A percentile compares a stretch with the other conserved stretches of the same genome.
These are phyloP conservation scores for Kryptopterus vitreolus DNA, from an alignment of 2,797 vertebrate genomes.

Conservation along the genomic window DNA sequence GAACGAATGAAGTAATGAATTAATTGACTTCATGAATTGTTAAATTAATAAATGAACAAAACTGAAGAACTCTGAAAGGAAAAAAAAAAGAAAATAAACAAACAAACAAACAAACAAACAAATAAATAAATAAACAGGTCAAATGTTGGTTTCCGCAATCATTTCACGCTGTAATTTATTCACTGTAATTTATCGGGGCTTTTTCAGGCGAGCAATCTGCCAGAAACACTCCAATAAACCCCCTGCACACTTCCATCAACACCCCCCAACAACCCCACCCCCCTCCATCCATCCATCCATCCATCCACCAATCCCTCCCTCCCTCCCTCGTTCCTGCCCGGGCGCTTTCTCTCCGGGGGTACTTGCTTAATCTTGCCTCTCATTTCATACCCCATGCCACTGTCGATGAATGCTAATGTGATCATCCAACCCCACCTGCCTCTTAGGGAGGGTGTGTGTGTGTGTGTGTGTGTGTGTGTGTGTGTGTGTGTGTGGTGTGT, in stretches of 20 bases:
- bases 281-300: no score
- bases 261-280: background rate
- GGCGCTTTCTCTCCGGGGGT: conserved; percentile 28
- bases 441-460: conserved; percentile 5
- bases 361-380: conserved; percentile 51
- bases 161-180: conserved; percentile 49
- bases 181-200: conserved; percentile 40
- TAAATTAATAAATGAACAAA: no score
- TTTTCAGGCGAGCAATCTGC: conserved; percentile 44
- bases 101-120: no score
- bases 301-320: no score
- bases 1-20: no score
- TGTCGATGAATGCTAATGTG: conserved; percentile 52
- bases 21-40: no score
- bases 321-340: background rate
- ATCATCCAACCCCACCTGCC: conserved; percentile 23
- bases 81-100: background rate
- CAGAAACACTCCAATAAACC: conserved; percentile 33
- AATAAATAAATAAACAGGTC: conserved; percentile 18
- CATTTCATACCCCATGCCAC: conserved; percentile 46
- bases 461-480: no score
- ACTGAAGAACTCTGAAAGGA: background rate
- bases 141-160: conserved; percentile 41
- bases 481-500: no score
- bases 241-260: background rate